These are phyloP conservation scores for Furcula furcula DNA, from an alignment of 2,888 invertebrate genomes.

Conservation along the genomic window DNA sequence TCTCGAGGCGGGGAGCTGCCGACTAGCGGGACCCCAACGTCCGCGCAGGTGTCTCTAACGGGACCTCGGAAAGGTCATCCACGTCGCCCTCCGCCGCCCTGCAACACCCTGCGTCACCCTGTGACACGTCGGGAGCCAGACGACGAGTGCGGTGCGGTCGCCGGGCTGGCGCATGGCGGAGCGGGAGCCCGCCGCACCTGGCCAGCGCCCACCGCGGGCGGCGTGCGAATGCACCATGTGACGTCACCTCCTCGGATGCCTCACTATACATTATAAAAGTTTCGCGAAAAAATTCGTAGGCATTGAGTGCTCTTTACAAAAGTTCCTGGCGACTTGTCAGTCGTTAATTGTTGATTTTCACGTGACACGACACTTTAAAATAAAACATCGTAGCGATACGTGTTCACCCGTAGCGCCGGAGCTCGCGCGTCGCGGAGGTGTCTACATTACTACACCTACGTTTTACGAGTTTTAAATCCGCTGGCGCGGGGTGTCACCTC, in stretches of 20 bases:
- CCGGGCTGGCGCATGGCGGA: too few relatives aligned
- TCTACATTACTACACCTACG: too few relatives aligned
- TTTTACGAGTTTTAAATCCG: too few relatives aligned
- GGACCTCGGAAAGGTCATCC: slow-evolving; percentile 63
- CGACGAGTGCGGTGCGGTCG: too few relatives aligned
- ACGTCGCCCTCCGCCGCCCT: slow-evolving; percentile 10
- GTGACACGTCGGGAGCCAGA: too few relatives aligned
- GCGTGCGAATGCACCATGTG: neutral
- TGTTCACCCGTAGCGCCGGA: too few relatives aligned
- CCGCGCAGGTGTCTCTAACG: slow-evolving; percentile 58
- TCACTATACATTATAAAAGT: slow-evolving; percentile 11
- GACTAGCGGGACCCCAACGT: slow-evolving; percentile 61
- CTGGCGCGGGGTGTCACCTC: too few relatives aligned
- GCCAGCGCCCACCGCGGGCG: neutral
- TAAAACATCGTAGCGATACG: too few relatives aligned
- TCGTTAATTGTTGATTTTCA: slow-evolving; percentile 7
- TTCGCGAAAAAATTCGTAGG: slow-evolving; percentile 9
- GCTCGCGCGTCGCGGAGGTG: too few relatives aligned
- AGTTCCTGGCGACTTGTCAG: slow-evolving; percentile 1
- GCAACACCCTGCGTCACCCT: slow-evolving; percentile 3
- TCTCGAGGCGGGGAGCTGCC: too few relatives aligned
- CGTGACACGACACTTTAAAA: too few relatives aligned
- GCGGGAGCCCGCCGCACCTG: neutral
- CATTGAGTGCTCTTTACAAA: slow-evolving; percentile 11
- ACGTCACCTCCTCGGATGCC: neutral